A percentile compares a stretch with the other conserved stretches of the same genome.
Evolutionary conservation across 2,113 vertebrate species (phyloP).

Genomic region (Butorides virescens): DNA sequence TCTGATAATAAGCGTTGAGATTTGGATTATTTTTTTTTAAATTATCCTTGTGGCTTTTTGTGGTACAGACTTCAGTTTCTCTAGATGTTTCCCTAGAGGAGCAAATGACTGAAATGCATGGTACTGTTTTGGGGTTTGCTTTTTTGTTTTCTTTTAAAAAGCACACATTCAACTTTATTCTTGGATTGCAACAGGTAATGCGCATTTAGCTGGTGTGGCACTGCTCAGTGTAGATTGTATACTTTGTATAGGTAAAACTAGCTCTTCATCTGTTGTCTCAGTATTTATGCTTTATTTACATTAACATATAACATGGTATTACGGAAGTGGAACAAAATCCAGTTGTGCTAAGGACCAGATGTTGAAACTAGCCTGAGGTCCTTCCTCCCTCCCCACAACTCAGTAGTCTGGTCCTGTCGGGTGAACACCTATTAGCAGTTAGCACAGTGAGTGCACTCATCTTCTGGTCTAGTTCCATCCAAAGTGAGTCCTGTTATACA

Average conservation of each 20-base stretch:
- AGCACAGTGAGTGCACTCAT: not conserved
- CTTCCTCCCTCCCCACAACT: too few species aligned
- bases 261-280: not conserved
- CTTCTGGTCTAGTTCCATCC: not conserved
- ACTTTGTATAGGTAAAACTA: not conserved
- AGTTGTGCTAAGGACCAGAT: not conserved
- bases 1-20: not conserved
- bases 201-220: not conserved
- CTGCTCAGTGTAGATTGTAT: not conserved
- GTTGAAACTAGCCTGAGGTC: not conserved
- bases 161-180: not conserved
- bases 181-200: not conserved
- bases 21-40: not conserved
- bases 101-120: not conserved
- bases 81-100: not conserved
- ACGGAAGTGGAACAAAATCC: not conserved
- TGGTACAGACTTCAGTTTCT: not conserved
- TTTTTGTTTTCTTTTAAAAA: not conserved
- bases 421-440: not conserved
- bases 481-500: not conserved
- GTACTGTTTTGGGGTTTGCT: not conserved
- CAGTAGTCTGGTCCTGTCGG: rapidly evolving
- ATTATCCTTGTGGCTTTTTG: not conserved
- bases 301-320: not conserved
- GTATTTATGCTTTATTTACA: not conserved